phyloP scores from a whole-genome alignment of 2,888 invertebrate species.

The Troides oblongomaculatus region DNA sequence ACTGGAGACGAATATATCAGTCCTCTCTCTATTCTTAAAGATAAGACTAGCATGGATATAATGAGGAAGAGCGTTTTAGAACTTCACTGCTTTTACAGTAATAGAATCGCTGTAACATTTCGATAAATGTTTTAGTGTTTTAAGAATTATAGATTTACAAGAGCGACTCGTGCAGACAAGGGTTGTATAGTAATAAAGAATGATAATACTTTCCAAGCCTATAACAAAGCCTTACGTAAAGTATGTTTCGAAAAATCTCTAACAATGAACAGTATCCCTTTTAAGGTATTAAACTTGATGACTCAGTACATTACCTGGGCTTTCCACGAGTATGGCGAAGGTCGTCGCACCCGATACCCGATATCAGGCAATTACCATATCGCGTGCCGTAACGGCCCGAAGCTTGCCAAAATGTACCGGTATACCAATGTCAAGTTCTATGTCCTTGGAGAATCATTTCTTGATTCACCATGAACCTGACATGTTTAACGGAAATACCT shows the following conservation, averaged over 20 bases:
- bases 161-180: too few species aligned
- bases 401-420: conserved; percentile 36
- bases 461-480: not conserved
- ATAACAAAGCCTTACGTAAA: not conserved
- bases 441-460: conserved; percentile 30
- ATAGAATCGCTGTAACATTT: too few species aligned
- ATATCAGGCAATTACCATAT: conserved; percentile 61
- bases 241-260: not conserved
- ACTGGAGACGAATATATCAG: too few species aligned
- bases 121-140: too few species aligned
- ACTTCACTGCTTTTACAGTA: too few species aligned
- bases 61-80: too few species aligned
- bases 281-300: conserved; percentile 6
- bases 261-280: conserved; percentile 10
- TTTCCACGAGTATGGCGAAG: conserved; percentile 21
- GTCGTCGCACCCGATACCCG: conserved; percentile 39
- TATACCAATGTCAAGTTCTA: conserved; percentile 46
- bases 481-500: not conserved
- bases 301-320: conserved; percentile 15
- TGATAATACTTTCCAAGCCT: too few species aligned
- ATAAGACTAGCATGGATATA: too few species aligned
- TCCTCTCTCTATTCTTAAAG: too few species aligned
- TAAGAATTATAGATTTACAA: too few species aligned
- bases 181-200: too few species aligned
- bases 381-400: conserved; percentile 58